Evolutionary conservation across 2,797 vertebrate species (phyloP), one percentile per base, ranked within the genome.

Genomic region (Macroramphosus scolopax): DNA sequence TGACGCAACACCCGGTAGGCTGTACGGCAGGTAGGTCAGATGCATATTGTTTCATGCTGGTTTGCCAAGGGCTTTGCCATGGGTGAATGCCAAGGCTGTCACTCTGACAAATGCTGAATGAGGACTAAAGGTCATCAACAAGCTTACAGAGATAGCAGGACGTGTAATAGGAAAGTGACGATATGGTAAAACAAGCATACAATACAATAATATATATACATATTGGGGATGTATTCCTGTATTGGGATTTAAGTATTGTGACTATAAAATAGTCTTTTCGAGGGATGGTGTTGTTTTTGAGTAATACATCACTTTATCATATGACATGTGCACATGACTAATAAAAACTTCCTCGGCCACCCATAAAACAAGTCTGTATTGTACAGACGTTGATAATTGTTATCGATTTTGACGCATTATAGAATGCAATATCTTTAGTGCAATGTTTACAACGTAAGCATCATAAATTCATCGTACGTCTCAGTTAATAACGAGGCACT

Each of bases 41-140:
- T 51, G 67, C 43, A 57, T 64, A 66, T 44, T 39, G 48, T 46
- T 41, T 63, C 68, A 36, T 34, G 70, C 63, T 71, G 61, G 13
- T 47, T 61, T 17, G 67, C 65, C 50, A 26, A 49, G 47, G 60
- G 72, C 49, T 77, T 63, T 48, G 42, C 69, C 54, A 68, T 36
- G 69, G 64, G 70, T 75, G 68, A 77, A 78, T 65, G 63, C 72
- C 78, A 79, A 13, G 2, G 53, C 66, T 78, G 79, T 48, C 67
- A 66, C 61, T 83, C 72, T 58, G 5, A 30, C 11, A 49, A 57
- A 64, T n/a, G 17, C 58, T 45, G 24, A 40, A 37, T 35, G 22
- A 50, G 46, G 51, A 52, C 18, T 40, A 20, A 54, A 51, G 26
- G 48, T 28, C 16, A 26, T 47, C 37, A 17, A 52, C 17, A 8